Evolutionary conservation across 1,140 invertebrate species (phyloP).

Genomic region (Conus betulinus): DNA sequence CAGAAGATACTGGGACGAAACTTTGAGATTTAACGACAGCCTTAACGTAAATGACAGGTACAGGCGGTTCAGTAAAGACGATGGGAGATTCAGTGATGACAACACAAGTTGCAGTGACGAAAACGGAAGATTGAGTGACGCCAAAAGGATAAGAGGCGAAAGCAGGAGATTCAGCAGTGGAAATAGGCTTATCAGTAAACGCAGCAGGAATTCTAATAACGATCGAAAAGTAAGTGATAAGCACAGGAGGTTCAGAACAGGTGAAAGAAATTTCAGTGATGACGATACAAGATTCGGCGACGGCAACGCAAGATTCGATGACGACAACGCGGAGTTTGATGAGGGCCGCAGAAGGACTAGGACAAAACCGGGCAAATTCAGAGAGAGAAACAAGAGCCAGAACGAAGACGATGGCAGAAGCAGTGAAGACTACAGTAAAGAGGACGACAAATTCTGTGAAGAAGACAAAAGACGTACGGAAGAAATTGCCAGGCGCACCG

Average conservation of each 20-base stretch:
- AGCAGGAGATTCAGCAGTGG: neutral
- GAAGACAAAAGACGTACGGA: neutral
- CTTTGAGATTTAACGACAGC: too few relatives aligned
- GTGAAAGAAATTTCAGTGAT: neutral
- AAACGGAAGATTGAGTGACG: neutral
- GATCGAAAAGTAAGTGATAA: too few relatives aligned
- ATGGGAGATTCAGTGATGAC: neutral
- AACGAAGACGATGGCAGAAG: neutral
- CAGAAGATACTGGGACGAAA: too few relatives aligned
- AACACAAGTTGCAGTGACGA: neutral
- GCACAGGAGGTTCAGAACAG: neutral
- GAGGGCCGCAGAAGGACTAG: neutral
- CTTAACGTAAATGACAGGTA: too few relatives aligned
- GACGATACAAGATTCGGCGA: neutral
- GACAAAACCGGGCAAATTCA: neutral
- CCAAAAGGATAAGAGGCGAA: neutral
- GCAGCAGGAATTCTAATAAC: too few relatives aligned
- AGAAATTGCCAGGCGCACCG: neutral
- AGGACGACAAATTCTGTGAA: neutral
- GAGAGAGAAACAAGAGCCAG: neutral
- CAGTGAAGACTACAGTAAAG: neutral
- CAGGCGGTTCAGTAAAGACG: neutral
- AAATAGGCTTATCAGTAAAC: too few relatives aligned
- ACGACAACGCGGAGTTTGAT: neutral
- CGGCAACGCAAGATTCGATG: neutral